A percentile compares a stretch with the other conserved stretches of the same genome.
These are phyloP conservation scores for Habropoda laboriosa DNA, from an alignment of 1,140 invertebrate genomes.

Conservation along the genomic window DNA sequence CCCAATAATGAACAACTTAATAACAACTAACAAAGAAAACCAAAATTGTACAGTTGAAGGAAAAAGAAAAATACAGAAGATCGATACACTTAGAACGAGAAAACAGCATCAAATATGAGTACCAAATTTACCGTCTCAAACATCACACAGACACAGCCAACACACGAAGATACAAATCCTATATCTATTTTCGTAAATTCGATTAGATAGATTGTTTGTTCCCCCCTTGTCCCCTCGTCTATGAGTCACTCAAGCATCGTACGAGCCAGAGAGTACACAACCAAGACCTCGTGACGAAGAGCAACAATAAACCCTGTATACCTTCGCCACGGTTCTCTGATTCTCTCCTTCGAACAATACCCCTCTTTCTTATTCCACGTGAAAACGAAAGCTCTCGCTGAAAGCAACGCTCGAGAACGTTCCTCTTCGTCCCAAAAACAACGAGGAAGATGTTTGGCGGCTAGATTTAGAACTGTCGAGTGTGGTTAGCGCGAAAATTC, in stretches of 20 bases:
- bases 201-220: slow-evolving; percentile 6
- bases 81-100: too few species aligned
- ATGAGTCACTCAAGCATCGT: neutral
- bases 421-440: too few species aligned
- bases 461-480: neutral
- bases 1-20: too few species aligned
- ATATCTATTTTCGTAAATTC: slow-evolving; percentile 28
- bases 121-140: too few species aligned
- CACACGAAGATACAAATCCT: too few species aligned
- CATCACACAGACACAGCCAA: too few species aligned
- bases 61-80: too few species aligned
- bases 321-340: too few species aligned
- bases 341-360: neutral
- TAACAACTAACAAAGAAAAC: too few species aligned
- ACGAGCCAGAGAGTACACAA: neutral
- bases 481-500: neutral
- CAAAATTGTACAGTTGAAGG: too few species aligned
- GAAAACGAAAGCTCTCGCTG: neutral
- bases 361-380: neutral
- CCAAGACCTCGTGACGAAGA: neutral
- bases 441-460: neutral
- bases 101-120: too few species aligned
- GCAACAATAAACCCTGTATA: neutral
- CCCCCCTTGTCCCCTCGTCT: neutral
- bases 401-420: neutral